Conservation (phyloP, 2,888 invertebrate genomes). For the Scrobipalpa costella region DNA sequence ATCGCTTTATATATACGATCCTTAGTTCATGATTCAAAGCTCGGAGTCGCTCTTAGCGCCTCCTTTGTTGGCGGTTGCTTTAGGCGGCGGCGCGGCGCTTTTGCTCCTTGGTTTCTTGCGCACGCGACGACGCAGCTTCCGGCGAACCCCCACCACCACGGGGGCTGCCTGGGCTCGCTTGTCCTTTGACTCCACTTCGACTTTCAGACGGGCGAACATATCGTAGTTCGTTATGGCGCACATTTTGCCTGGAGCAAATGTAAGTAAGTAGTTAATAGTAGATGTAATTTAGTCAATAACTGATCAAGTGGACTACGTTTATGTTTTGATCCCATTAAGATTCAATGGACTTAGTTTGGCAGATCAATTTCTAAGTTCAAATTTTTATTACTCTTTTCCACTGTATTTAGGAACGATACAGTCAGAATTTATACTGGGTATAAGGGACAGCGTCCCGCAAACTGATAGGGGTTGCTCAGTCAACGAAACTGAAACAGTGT, state of each 20-base stretch:
- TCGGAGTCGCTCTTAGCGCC: conserved; percentile 75
- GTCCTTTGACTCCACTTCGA: conserved; percentile 68
- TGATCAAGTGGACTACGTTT: not conserved
- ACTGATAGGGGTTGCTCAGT: too few species aligned
- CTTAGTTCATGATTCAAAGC: conserved; percentile 43
- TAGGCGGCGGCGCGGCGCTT: conserved; percentile 65
- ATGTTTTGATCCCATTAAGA: too few species aligned
- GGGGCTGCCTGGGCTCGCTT: conserved; percentile 51
- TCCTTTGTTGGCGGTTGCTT: conserved; percentile 55
- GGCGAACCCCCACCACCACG: conserved; percentile 50
- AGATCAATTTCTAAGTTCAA: too few species aligned
- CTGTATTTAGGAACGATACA: too few species aligned
- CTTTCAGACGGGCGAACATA: conserved; percentile 73
- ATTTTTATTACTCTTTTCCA: too few species aligned
- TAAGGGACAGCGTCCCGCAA: too few species aligned
- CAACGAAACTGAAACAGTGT: too few species aligned
- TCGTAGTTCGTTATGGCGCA: conserved; percentile 76
- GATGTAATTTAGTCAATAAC: not conserved
- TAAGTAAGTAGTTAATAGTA: conserved; percentile 19
- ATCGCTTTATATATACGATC: too few species aligned
- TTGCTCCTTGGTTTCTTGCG: conserved; percentile 69
- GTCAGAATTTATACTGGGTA: too few species aligned
- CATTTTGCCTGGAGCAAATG: conserved; percentile 64
- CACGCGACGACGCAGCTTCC: conserved; percentile 56
- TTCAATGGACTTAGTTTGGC: too few species aligned